phyloP scores from a whole-genome alignment of 2,113 vertebrate genomes.

The Herpetotheres cachinnans region DNA sequence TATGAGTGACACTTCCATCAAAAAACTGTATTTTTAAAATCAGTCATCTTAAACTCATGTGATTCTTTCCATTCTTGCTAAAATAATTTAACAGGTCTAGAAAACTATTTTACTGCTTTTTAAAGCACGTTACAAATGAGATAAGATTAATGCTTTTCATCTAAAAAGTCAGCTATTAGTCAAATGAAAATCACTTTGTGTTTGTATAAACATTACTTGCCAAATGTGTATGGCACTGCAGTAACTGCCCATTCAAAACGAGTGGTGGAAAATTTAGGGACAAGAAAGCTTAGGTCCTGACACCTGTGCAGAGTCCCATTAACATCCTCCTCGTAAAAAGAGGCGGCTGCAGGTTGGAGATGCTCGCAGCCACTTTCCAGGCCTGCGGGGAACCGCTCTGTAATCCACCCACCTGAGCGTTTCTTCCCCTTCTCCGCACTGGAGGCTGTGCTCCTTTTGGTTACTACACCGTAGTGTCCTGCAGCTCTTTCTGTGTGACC shows the following conservation, averaged over 20 bases:
- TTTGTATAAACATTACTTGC: neutral
- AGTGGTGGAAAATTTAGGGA: neutral
- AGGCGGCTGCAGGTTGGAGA: neutral
- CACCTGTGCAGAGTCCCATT: neutral
- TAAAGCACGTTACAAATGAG: neutral
- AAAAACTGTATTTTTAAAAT: neutral
- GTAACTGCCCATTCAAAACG: neutral
- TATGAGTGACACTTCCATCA: neutral
- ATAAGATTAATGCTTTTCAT: neutral
- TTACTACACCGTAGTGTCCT: accelerated
- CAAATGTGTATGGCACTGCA: accelerated
- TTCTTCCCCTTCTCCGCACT: neutral
- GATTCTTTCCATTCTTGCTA: conserved; percentile 12
- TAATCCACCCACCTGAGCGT: accelerated
- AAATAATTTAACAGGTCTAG: neutral
- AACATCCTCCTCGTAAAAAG: accelerated
- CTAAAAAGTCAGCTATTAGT: neutral
- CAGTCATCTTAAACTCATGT: neutral
- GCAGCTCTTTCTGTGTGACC: neutral
- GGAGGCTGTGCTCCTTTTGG: neutral
- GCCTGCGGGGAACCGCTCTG: neutral
- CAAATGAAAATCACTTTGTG: neutral
- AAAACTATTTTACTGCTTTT: conserved; percentile 2
- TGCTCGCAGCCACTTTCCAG: neutral
- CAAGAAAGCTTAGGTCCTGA: neutral